Percentiles rank a stretch among this genome's conserved stretches.
Evolutionary conservation across 1,140 invertebrate species (phyloP).

Genomic region (Lordiphosa clarofinis): DNA sequence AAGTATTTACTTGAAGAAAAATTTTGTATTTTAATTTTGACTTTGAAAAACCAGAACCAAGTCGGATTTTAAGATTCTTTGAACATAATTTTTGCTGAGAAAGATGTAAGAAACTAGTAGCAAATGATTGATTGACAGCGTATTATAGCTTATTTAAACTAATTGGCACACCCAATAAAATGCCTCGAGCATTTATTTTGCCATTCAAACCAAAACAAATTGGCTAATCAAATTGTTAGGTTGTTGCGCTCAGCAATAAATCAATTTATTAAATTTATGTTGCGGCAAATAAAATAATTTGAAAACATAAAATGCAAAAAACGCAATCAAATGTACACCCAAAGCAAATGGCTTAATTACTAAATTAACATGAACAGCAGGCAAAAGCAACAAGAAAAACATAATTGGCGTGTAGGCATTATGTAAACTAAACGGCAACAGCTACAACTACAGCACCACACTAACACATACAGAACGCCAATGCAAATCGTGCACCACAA

Average conservation of each 20-base stretch:
- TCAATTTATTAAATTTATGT: conserved; percentile 74
- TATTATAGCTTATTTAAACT: no score
- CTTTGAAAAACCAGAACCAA: no score
- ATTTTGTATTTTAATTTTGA: no score
- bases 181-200: neutral
- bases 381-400: conserved; percentile 17
- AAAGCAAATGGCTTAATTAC: conserved; percentile 65
- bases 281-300: conserved; percentile 71
- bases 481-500: conserved; percentile 64
- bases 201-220: conserved; percentile 19
- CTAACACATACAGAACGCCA: conserved; percentile 41
- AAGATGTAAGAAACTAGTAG: no score
- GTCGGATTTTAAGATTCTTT: no score
- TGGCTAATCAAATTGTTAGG: conserved; percentile 39
- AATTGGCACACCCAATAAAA: neutral
- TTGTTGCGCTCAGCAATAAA: conserved; percentile 46
- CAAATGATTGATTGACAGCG: no score
- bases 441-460: conserved; percentile 57
- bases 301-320: conserved; percentile 57
- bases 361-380: conserved; percentile 58
- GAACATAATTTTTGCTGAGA: no score
- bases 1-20: no score
- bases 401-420: conserved; percentile 32
- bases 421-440: conserved; percentile 43
- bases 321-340: conserved; percentile 20